phyloP scores from a whole-genome alignment of 2,888 invertebrate species.

The Lasioglossum leucozonium region DNA sequence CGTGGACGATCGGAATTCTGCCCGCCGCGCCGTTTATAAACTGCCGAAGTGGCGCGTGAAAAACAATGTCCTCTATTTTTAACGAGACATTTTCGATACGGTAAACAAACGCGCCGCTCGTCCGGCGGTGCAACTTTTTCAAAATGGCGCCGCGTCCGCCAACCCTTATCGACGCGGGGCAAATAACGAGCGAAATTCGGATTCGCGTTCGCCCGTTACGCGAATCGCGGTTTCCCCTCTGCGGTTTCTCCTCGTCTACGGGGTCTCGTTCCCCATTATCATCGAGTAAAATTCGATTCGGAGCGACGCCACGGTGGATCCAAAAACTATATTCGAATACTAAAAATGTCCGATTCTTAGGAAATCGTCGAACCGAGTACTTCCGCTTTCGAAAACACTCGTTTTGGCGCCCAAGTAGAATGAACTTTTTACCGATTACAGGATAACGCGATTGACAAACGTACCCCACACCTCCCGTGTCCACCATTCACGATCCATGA shows the following conservation, averaged over 20 bases:
- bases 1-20: background rate
- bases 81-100: background rate
- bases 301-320: background rate
- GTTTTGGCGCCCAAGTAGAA: background rate
- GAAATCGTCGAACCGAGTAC: too few species aligned
- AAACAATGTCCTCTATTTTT: slow-evolving; percentile 1
- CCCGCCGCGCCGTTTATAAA: background rate
- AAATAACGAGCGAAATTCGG: slow-evolving; percentile 3
- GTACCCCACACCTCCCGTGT: slow-evolving; percentile 26
- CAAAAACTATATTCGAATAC: too few species aligned
- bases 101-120: background rate
- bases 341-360: too few species aligned
- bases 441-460: slow-evolving; percentile 59
- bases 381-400: too few species aligned
- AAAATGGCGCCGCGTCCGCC: background rate
- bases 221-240: background rate
- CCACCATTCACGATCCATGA: slow-evolving; percentile 10
- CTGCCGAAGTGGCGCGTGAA: background rate
- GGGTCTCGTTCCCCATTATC: background rate
- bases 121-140: background rate
- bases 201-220: background rate
- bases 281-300: background rate
- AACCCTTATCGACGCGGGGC: background rate
- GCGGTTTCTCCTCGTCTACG: too few species aligned
- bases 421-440: slow-evolving; percentile 58